phyloP scores from a whole-genome alignment of 2,113 vertebrate genomes.

The Rhagologus leucostigma region DNA sequence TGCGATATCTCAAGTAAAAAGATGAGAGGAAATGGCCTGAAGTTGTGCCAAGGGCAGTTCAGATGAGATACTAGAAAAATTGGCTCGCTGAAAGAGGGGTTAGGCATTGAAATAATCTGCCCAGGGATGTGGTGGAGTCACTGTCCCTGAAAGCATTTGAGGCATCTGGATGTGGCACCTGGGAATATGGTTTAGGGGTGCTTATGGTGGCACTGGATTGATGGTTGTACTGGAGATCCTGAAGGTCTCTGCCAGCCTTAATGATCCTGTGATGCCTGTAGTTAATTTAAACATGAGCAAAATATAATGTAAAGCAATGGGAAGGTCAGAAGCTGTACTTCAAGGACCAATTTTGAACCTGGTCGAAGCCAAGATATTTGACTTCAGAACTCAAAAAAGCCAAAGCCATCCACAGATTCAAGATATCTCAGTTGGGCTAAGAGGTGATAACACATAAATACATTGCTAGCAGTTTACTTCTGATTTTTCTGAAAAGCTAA shows the following conservation, averaged over 20 bases:
- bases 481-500: neutral
- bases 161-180: neutral
- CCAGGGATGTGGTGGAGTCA: neutral
- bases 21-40: neutral
- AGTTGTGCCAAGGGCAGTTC: neutral
- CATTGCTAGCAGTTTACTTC: neutral
- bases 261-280: accelerated
- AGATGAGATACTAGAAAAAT: neutral
- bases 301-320: neutral
- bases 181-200: neutral
- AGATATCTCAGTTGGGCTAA: neutral
- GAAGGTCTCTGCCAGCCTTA: neutral
- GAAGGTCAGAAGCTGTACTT: neutral
- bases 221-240: neutral
- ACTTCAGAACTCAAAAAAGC: neutral
- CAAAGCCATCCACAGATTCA: neutral
- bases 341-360: neutral
- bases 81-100: neutral
- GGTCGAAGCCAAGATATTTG: neutral
- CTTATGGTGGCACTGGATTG: neutral
- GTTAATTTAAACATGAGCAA: neutral
- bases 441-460: neutral
- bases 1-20: neutral
- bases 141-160: neutral
- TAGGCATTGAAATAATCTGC: neutral